Conservation (phyloP, 1,140 invertebrate species). For the Rhagoletis zephyria region DNA sequence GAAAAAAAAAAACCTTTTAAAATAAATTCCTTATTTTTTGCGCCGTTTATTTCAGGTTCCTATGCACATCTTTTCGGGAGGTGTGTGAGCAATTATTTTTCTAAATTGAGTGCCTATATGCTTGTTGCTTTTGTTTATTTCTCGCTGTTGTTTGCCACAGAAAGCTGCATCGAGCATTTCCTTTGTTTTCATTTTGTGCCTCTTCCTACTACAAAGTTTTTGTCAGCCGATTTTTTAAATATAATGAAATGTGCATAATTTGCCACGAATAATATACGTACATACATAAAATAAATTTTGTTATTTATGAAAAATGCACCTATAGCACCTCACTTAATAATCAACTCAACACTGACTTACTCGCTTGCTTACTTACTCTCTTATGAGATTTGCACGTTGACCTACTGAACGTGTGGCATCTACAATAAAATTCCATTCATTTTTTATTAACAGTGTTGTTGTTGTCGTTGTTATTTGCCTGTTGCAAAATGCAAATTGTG, state of each 20-base stretch:
- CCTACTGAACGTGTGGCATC: slow-evolving; percentile 46
- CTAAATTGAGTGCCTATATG: slow-evolving; percentile 19
- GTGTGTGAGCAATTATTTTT: slow-evolving; percentile 21
- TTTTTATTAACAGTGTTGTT: not conserved
- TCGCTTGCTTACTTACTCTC: not conserved
- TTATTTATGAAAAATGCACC: slow-evolving; percentile 16
- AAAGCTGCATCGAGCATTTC: not conserved
- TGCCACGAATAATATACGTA: not conserved
- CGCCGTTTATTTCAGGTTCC: not conserved
- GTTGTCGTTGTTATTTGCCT: not conserved
- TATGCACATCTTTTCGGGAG: not conserved
- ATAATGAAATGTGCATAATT: slow-evolving; percentile 44
- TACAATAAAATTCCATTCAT: not conserved
- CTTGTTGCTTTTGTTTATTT: not conserved
- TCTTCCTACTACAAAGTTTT: not conserved
- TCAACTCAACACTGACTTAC: not conserved
- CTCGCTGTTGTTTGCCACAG: not conserved
- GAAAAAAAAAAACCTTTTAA: not conserved
- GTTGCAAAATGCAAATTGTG: slow-evolving; percentile 32
- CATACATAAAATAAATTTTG: not conserved
- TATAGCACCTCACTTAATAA: not conserved
- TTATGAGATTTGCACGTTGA: not conserved
- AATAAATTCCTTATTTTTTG: not conserved
- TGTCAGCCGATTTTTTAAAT: slow-evolving; percentile 24
- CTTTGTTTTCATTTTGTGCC: not conserved